Conservation (phyloP, 2,888 invertebrate species). For the Xestobium rufovillosum region DNA sequence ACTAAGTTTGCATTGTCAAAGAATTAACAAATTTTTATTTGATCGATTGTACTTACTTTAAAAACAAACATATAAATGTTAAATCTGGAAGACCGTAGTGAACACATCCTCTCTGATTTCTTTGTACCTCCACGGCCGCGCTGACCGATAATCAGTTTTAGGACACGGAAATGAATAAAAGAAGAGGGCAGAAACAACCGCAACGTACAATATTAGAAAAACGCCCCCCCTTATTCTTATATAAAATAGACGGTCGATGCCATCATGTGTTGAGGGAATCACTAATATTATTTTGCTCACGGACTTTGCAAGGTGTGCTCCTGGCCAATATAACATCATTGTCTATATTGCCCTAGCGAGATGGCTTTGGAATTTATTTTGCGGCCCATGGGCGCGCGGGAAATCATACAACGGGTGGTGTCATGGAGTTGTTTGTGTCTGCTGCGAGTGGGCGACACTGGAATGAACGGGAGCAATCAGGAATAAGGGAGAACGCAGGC, state of each 20-base stretch:
- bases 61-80: no score
- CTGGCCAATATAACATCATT: conserved; percentile 37
- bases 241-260: conserved; percentile 12
- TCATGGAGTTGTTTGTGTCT: conserved; percentile 12
- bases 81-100: no score
- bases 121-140: conserved; percentile 29
- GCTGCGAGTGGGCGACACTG: conserved; percentile 3
- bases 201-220: conserved; percentile 33
- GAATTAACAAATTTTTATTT: no score
- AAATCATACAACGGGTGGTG: conserved; percentile 5
- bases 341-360: conserved; percentile 35
- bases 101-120: no score
- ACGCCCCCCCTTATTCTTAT: conserved; percentile 20
- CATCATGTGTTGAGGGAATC: conserved; percentile 24
- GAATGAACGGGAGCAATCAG: conserved; percentile 3
- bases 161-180: conserved; percentile 34
- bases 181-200: conserved; percentile 26
- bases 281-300: conserved; percentile 38
- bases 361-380: conserved; percentile 35
- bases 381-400: conserved; percentile 21
- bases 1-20: no score
- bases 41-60: no score
- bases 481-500: no score
- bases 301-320: conserved; percentile 37
- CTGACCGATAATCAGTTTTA: conserved; percentile 35